phyloP scores from a whole-genome alignment of 2,113 vertebrate genomes.

The Greenwoodochromis staneri region DNA sequence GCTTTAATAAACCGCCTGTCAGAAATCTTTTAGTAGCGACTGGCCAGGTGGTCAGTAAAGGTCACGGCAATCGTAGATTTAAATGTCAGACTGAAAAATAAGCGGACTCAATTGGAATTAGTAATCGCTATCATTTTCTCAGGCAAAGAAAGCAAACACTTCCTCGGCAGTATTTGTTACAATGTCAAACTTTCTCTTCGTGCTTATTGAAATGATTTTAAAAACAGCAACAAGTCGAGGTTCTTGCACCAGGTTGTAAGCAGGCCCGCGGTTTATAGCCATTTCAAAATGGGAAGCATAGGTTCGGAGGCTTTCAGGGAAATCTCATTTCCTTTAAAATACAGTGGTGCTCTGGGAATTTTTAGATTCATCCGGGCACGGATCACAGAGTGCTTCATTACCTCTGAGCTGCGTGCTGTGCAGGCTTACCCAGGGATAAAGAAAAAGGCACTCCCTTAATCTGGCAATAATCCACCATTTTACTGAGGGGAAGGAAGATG shows the following conservation, averaged over 20 bases:
- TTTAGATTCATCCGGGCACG: constrained; percentile 50
- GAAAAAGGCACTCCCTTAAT: constrained; percentile 74
- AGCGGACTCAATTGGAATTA: not conserved
- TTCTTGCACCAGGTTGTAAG: not conserved
- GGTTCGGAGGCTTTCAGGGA: constrained; percentile 25
- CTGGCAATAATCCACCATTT: constrained; percentile 76
- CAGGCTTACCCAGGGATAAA: constrained; percentile 68
- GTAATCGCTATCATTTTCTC: not conserved
- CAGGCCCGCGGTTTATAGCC: not conserved
- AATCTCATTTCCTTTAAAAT: constrained; percentile 55
- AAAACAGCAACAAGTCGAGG: constrained; percentile 1
- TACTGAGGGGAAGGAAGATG: constrained; percentile 54
- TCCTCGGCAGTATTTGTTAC: rapidly evolving
- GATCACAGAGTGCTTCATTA: constrained; percentile 70
- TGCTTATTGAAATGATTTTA: not conserved
- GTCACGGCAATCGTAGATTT: not conserved
- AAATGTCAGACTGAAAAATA: not conserved
- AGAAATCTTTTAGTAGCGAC: not conserved
- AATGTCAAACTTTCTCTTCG: not conserved
- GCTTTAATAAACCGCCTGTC: not conserved
- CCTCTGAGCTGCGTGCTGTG: constrained; percentile 64
- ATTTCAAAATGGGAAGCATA: constrained; percentile 26
- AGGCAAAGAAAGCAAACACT: not conserved
- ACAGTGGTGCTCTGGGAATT: constrained; percentile 55
- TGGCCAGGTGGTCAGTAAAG: not conserved